Conservation (phyloP, 2,888 invertebrate genomes). For the Julus scandinavius region DNA sequence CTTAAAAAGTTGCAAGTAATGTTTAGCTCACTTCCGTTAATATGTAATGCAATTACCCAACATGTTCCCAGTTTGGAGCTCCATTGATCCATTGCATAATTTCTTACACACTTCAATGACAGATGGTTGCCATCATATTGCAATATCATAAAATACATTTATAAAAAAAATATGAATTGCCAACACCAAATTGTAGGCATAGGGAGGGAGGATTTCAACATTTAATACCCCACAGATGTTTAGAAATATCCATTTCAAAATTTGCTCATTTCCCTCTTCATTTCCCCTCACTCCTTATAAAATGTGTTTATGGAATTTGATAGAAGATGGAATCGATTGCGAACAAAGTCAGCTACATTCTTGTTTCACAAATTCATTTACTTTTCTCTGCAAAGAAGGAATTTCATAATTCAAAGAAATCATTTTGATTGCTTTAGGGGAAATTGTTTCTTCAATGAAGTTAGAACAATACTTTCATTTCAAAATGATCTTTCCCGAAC, state of each 20-base stretch:
- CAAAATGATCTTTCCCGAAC: background rate
- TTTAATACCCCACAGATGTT: background rate
- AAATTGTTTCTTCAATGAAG: background rate
- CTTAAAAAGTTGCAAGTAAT: no score
- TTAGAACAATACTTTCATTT: background rate
- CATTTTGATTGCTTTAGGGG: background rate
- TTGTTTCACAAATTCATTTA: background rate
- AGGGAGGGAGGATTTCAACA: background rate
- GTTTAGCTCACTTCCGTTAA: no score
- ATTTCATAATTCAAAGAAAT: conserved; percentile 29
- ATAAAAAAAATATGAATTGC: background rate
- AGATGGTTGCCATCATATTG: background rate
- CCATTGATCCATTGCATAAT: background rate
- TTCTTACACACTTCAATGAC: background rate
- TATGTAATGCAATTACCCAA: background rate
- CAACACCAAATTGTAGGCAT: background rate
- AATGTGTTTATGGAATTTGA: background rate
- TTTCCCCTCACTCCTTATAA: conserved; percentile 3
- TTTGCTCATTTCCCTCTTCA: background rate
- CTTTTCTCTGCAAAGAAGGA: background rate
- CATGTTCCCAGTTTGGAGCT: background rate
- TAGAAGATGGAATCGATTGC: background rate
- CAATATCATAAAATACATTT: background rate
- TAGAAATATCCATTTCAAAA: conserved; percentile 12
- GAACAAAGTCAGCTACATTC: background rate